phyloP scores from a whole-genome alignment of 2,113 vertebrate species.

The Pterocles gutturalis region DNA sequence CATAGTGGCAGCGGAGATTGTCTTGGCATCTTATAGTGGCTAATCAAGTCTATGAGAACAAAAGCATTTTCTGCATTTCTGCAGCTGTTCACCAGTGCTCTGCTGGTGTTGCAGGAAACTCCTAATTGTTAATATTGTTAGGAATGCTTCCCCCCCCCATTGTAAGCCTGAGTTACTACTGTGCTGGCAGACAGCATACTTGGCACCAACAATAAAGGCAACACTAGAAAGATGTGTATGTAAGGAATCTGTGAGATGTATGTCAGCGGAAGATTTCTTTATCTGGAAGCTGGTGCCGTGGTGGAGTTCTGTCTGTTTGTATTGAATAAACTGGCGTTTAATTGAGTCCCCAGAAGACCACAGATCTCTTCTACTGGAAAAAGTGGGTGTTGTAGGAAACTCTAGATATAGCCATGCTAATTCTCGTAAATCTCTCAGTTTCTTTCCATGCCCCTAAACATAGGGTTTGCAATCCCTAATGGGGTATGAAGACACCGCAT shows the following conservation, averaged over 20 bases:
- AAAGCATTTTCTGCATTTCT: neutral
- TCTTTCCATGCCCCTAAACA: conserved; percentile 25
- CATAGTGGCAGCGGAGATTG: neutral
- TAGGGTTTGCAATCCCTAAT: neutral
- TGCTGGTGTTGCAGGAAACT: neutral
- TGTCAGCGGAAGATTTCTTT: neutral
- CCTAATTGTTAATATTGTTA: neutral
- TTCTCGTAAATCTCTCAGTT: neutral
- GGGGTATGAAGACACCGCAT: neutral
- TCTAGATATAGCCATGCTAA: neutral
- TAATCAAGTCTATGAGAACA: neutral
- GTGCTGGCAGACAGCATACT: conserved; percentile 7
- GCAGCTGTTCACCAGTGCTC: neutral
- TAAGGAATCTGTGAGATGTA: neutral
- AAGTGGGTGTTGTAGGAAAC: conserved; percentile 2
- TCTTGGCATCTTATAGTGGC: neutral
- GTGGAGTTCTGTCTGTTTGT: neutral
- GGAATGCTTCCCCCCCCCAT: neutral
- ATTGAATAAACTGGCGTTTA: neutral
- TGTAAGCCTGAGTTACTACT: neutral
- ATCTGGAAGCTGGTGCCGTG: neutral
- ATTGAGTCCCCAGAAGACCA: neutral
- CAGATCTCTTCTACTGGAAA: neutral
- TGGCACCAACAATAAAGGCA: neutral
- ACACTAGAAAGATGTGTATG: neutral